Percentiles rank a stretch among this genome's conserved stretches.
phyloP scores from a whole-genome alignment of 2,888 invertebrate species.

The Eumerus sabulonum region DNA sequence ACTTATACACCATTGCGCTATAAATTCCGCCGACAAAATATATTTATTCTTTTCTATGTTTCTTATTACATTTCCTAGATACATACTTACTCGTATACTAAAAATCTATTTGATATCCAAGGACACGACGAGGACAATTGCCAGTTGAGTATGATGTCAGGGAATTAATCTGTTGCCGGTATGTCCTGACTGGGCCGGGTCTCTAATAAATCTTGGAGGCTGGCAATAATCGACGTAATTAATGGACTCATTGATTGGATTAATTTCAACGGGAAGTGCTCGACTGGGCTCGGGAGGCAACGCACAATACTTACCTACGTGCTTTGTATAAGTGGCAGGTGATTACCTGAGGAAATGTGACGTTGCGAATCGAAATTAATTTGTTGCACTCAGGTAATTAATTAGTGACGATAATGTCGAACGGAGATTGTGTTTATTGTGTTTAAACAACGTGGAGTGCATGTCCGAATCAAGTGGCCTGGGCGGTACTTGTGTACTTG shows the following conservation, averaged over 20 bases:
- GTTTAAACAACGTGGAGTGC: no score
- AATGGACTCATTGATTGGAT: slow-evolving; percentile 68
- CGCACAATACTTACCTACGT: slow-evolving; percentile 31
- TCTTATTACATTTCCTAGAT: slow-evolving; percentile 5
- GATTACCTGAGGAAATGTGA: slow-evolving; percentile 53
- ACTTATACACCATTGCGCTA: slow-evolving; percentile 67
- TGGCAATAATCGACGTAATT: slow-evolving; percentile 65
- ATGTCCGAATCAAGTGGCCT: no score
- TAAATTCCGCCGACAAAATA: slow-evolving; percentile 59
- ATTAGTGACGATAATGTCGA: slow-evolving; percentile 42
- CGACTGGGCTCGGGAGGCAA: slow-evolving; percentile 15
- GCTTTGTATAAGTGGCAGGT: slow-evolving; percentile 8
- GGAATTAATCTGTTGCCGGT: slow-evolving; percentile 66
- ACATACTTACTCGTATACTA: background rate
- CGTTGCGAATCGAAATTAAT: slow-evolving; percentile 57
- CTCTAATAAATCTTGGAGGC: slow-evolving; percentile 57
- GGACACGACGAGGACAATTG: slow-evolving; percentile 54
- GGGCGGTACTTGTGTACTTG: no score
- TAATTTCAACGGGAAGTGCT: slow-evolving; percentile 60
- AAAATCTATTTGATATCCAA: slow-evolving; percentile 61
- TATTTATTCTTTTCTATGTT: slow-evolving; percentile 30
- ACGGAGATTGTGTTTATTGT: no score
- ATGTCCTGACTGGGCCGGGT: slow-evolving; percentile 34
- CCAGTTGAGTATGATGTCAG: slow-evolving; percentile 58
- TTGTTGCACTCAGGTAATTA: slow-evolving; percentile 63